Evolutionary conservation across 2,888 invertebrate species (phyloP).

Genomic region (Lycophotia porphyrea): DNA sequence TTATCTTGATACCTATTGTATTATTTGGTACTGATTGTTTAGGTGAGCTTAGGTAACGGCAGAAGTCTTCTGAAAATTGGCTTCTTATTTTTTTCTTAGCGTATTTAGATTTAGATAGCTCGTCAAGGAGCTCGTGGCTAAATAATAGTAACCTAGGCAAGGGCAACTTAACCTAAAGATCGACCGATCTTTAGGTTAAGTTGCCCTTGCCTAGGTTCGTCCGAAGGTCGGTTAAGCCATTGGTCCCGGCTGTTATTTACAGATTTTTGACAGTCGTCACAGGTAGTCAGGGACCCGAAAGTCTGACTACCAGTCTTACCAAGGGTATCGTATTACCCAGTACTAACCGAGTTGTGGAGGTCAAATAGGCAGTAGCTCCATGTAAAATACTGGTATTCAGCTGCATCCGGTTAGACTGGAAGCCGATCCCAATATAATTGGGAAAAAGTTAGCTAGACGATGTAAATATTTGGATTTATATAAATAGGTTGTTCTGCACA

Average conservation of each 20-base stretch:
- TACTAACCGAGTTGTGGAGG: background rate
- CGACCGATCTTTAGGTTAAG: background rate
- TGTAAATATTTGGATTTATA: too few species aligned
- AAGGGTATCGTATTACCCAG: background rate
- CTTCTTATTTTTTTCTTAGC: background rate
- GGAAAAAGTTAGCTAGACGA: too few species aligned
- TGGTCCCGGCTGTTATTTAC: background rate
- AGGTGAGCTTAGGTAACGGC: background rate
- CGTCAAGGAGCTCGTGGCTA: background rate
- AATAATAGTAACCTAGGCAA: background rate
- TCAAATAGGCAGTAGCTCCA: background rate
- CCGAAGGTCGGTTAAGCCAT: too few species aligned
- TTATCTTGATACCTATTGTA: slow-evolving; percentile 47
- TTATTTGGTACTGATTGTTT: slow-evolving; percentile 32
- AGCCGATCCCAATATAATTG: too few species aligned
- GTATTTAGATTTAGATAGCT: background rate
- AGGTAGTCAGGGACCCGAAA: background rate
- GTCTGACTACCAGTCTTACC: too few species aligned
- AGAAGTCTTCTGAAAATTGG: background rate
- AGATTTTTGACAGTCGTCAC: background rate
- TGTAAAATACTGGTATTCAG: background rate
- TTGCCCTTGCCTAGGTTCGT: background rate
- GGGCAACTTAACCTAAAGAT: too few species aligned
- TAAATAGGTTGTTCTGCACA: too few species aligned
- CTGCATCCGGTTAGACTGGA: too few species aligned